phyloP scores from a whole-genome alignment of 2,113 vertebrate genomes.

The Oryctolagus cuniculus region mOryCun1.1 NC_091450.1:23099001-23099500 shows the following conservation, averaged over 20 bases:
- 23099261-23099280: not conserved
- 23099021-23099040: not conserved
- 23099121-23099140: not conserved
- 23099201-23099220: not conserved
- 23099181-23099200: not conserved
- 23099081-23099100: not conserved
- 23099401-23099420: not conserved
- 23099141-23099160: not conserved
- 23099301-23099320: not conserved
- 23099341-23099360: not conserved
- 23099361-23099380: not conserved
- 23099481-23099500: not conserved
- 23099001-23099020: not conserved
- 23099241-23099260: no score
- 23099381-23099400: not conserved
- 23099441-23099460: not conserved
- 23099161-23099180: not conserved
- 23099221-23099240: not conserved
- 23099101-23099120: not conserved
- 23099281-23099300: not conserved
- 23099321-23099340: not conserved
- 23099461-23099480: not conserved
- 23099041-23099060: conserved; percentile 4
- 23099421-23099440: not conserved
- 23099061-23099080: not conserved